A percentile compares a stretch with the other conserved stretches of the same genome.
Conservation (phyloP, 1,140 invertebrate genomes). For the Aphis craccivora region DNA sequence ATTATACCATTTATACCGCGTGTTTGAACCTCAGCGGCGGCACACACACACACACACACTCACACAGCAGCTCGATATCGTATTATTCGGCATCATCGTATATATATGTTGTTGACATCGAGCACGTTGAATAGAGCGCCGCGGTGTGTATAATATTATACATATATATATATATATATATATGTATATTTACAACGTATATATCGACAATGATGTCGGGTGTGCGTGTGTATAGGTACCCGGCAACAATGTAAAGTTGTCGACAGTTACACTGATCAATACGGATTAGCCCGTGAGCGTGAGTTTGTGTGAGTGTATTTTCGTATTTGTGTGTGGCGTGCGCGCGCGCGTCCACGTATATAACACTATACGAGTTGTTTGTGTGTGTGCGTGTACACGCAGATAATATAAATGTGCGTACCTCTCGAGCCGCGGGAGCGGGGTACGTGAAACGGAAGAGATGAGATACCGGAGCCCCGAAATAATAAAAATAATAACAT, state of each 20-base stretch:
- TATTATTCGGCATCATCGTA: not conserved
- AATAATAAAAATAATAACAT: not conserved
- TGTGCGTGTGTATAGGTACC: not conserved
- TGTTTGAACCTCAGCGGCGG: not conserved
- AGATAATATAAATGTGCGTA: not conserved
- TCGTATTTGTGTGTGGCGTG: not conserved
- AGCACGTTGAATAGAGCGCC: not conserved
- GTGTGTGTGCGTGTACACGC: not conserved
- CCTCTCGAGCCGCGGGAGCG: not conserved
- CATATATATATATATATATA: not conserved
- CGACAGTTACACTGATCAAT: slow-evolving; percentile 57
- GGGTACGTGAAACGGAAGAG: not conserved
- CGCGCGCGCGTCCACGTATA: not conserved
- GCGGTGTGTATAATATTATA: not conserved
- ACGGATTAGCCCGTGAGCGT: slow-evolving; percentile 34
- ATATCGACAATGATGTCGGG: not conserved
- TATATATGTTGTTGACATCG: not conserved
- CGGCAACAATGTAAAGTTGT: slow-evolving; percentile 47
- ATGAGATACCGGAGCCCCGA: not conserved
- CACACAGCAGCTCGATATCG: not conserved
- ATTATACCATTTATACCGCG: slow-evolving; percentile 10
- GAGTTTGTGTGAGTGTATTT: not conserved
- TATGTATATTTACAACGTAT: not conserved
- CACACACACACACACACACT: not conserved
- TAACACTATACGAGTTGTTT: not conserved